Evolutionary conservation across 2,888 invertebrate species (phyloP).

Genomic region (Machimus atricapillus): DNA sequence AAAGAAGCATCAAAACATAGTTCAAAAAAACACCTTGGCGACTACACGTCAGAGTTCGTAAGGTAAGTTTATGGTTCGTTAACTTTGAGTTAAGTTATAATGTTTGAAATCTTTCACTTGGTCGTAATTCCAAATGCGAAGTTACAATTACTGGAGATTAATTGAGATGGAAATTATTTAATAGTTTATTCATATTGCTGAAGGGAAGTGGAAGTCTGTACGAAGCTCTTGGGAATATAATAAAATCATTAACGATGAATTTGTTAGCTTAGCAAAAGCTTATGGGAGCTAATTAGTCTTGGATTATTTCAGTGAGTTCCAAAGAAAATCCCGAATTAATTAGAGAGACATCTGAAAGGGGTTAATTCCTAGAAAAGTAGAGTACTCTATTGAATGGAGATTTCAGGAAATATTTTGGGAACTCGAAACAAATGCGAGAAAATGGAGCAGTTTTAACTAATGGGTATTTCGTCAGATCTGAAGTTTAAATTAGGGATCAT

Average conservation of each 20-base stretch:
- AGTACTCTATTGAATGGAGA: background rate
- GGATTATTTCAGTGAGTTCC: background rate
- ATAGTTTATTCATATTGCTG: background rate
- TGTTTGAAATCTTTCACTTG: background rate
- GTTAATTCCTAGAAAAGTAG: background rate
- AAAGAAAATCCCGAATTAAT: background rate
- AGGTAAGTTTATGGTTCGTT: conserved; percentile 8
- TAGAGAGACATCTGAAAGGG: background rate
- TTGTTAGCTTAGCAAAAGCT: background rate
- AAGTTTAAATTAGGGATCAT: background rate
- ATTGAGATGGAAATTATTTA: background rate
- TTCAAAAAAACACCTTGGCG: background rate
- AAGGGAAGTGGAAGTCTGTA: background rate
- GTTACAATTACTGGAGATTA: background rate
- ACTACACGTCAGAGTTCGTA: background rate
- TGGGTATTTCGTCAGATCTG: background rate
- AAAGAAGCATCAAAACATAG: conserved; percentile 18
- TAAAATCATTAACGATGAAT: background rate
- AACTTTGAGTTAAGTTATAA: background rate
- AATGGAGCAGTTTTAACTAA: background rate
- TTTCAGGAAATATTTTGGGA: background rate
- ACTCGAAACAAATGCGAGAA: background rate
- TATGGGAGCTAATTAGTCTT: background rate
- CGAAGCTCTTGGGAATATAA: background rate
- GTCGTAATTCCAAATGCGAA: background rate